phyloP scores from a whole-genome alignment of 2,888 invertebrate species.

The Epistrophe grossulariae region DNA sequence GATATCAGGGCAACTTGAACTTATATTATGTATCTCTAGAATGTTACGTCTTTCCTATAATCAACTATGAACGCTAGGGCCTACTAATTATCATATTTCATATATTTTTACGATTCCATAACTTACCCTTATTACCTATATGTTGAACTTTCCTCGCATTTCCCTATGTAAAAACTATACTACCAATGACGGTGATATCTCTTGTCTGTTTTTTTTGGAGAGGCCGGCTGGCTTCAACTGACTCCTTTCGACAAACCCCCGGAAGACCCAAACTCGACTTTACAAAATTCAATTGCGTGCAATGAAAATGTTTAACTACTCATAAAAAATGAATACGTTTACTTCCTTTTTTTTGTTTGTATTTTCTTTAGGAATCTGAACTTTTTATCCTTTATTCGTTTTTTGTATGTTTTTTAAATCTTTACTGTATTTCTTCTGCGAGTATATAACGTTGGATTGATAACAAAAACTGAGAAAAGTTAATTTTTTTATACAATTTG shows the following conservation, averaged over 20 bases:
- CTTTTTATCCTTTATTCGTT: not conserved
- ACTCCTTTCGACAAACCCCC: not conserved
- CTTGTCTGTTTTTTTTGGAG: not conserved
- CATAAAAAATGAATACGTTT: constrained; percentile 19
- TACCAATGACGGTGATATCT: not conserved
- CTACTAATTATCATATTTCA: no score
- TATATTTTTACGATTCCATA: not conserved
- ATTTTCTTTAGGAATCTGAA: not conserved
- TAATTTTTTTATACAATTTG: no score
- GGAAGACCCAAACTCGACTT: not conserved
- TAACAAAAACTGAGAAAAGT: not conserved
- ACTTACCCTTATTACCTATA: not conserved
- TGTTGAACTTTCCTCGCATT: not conserved
- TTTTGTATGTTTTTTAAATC: not conserved
- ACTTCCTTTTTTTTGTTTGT: constrained; percentile 31
- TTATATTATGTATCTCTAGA: no score
- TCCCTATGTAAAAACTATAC: not conserved
- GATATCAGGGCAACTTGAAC: no score
- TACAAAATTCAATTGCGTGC: constrained; percentile 50
- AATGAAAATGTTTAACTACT: constrained; percentile 53
- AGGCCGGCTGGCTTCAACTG: not conserved
- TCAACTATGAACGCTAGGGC: no score
- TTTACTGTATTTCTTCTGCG: not conserved
- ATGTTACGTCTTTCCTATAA: no score
- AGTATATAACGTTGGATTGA: not conserved